Base-by-base conservation (phyloP, 2,888 invertebrate species). In the Microdon myrmicae region DNA sequence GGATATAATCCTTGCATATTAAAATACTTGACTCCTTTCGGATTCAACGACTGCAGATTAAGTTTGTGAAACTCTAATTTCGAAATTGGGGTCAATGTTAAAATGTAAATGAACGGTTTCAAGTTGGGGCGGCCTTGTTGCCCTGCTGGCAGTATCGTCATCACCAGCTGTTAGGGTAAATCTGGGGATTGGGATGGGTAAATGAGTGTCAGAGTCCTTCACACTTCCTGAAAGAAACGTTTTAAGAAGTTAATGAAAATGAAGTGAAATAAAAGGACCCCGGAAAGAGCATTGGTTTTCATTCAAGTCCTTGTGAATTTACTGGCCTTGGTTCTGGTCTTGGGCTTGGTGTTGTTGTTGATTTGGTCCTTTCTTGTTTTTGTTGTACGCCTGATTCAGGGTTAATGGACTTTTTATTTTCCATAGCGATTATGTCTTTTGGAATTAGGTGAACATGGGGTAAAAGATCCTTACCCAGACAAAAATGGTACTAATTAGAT, bases 11-110 rank as follows among this genome's bases (percentile, higher is more conserved):
- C n/a, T n/a, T n/a, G n/a, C n/a, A n/a, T n/a, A n/a, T n/a, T n/a
- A n/a, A n/a, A n/a, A n/a, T n/a, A n/a, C n/a, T n/a, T n/a, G n/a
- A n/a, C n/a, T n/a, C n/a, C n/a, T n/a, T n/a, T n/a, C n/a, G n/a
- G n/a, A n/a, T n/a, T n/a, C n/a, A n/a, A n/a, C n/a, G n/a, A n/a
- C n/a, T n/a, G n/a, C n/a, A 45, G 56, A 45, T 51, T 47, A 47
- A 64, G 64, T 58, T 51, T 58, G 53, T 64, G 58, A 47, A 64
- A 64, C 58, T 51, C 51, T 58, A 58, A 58, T 64, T 53, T 64
- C 8, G 9, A 41, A 58, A 64, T 58, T 26, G 47, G 32, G 64
- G 64, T 58, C 64, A 64, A 64, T 58, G 64, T 38, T 64, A 58
- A 58, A 64, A 64, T 64, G 64, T 64, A 64, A 64, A n/a, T n/a